Evolutionary conservation across 2,797 vertebrate species (phyloP), one percentile per base, ranked within the genome.

Genomic region (Acestrorhynchus altus): DNA sequence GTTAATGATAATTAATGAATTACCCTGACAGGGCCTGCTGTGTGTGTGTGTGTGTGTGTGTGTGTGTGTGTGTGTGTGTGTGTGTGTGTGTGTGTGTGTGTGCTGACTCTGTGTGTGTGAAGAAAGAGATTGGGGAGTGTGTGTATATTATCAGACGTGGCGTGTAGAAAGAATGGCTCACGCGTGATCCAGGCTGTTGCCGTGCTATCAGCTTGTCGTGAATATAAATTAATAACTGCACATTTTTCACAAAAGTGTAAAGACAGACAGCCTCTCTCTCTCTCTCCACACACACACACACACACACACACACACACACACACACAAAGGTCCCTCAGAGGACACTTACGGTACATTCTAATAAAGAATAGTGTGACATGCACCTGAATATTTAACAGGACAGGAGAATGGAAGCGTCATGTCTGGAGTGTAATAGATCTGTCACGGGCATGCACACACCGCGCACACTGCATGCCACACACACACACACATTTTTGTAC

Each of bases 11-110:
- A 76, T 72, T 44, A 83, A 80, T 64, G 49, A 71, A 42, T 74
- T 39, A 77, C 28, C 70, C 51, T 52, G 69, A 15, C 85, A 89
- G 89, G 87, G 89, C 91, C 90, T 88, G 83, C 49, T 20, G n/a
- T 71, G 47, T 80, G n/a, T n/a, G n/a, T n/a, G n/a, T n/a, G n/a
- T n/a, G n/a, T n/a, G n/a, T n/a, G n/a, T n/a, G n/a, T n/a, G n/a
- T n/a, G 31, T 35, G 31, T 35, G 31, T 35, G 31, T 35, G 31
- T 35, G 31, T 85, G 67, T 77, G 65, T 64, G 72, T 78, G 69
- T 52, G 59, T 51, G 72, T 42, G 5, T 24, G 59, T 51, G 49
- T 51, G 49, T 51, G 49, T 51, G 49, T 51, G 13, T 2, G 49
- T 51, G 49, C 6, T n/a, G n/a, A n/a, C n/a, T n/a, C n/a, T n/a